Evolutionary conservation across 2,113 vertebrate genomes (phyloP).

Genomic region (Megaptera novaeangliae): DNA sequence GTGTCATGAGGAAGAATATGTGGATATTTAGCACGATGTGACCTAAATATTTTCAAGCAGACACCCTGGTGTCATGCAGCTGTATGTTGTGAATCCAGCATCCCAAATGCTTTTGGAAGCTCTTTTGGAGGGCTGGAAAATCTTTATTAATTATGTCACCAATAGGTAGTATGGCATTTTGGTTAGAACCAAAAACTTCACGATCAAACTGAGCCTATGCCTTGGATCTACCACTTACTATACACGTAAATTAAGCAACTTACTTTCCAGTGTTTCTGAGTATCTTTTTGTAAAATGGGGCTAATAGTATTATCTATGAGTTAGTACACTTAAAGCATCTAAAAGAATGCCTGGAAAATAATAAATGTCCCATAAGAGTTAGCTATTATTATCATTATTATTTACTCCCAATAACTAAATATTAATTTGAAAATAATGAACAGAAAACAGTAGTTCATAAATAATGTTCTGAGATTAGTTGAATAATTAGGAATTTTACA

Average conservation of each 20-base stretch:
- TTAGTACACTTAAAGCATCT: background rate
- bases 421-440: constrained; percentile 28
- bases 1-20: background rate
- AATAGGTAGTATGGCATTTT: background rate
- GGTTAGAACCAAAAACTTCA: background rate
- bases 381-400: background rate
- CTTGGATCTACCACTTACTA: background rate
- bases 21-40: background rate
- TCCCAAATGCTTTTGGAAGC: background rate
- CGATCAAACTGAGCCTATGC: background rate
- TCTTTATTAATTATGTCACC: background rate
- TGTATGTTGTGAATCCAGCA: background rate
- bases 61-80: background rate
- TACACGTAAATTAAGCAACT: background rate
- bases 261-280: background rate
- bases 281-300: background rate
- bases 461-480: background rate
- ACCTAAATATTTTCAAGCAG: background rate
- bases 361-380: background rate
- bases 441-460: background rate
- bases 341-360: background rate
- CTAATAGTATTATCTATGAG: background rate
- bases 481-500: background rate
- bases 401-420: background rate
- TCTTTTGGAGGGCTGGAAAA: background rate